Base-by-base conservation (phyloP, 2,888 invertebrate genomes). In the Ormyrus thymus region DNA sequence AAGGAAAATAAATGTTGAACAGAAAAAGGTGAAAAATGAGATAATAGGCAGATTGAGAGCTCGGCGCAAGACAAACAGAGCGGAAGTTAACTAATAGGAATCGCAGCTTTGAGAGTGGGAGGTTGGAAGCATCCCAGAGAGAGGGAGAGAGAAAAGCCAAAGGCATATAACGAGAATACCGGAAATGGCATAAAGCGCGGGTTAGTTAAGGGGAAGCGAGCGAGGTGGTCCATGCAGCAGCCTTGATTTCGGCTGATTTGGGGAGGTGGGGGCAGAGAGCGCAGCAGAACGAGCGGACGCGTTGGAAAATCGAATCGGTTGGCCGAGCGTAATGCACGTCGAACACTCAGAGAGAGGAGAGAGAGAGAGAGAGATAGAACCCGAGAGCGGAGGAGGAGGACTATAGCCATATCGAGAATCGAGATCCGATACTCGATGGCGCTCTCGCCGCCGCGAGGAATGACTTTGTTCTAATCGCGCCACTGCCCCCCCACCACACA, bases 391-490 rank as follows among this genome's bases (percentile, higher is more conserved):
- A 10, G 7, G 61, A 51, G 61, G 61, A 29, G 29, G 29, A 29
- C 9, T 50, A 50, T 48, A 55, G 46, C 45, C 75, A 66, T 72
- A 72, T 71, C 56, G 71, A 68, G 64, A 76, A 79, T 79, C 66
- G 76, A 76, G 76, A 76, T 72, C 72, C 76, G 56, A 79, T 79
- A 79, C 75, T 75, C 58, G 71, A 69, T 53, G 51, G n/a, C 48
- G 53, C 48, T 48, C 13, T 29, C 43, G 55, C 13, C 46, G 56
- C 79, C 13, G 53, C 65, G 75, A 79, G 75, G 68, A 66, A 79
- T 75, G 70, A 79, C 72, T 76, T 76, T 61, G 56, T 72, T 76
- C 66, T 79, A 76, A 79, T 76, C 72, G 71, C 56, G 58, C 48
- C 13, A 29, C 53, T 50, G 3, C 13, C 56, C 55, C 45, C 46